Evolutionary conservation across 2,113 vertebrate species (phyloP).

Genomic region (Tympanuchus pallidicinctus): DNA sequence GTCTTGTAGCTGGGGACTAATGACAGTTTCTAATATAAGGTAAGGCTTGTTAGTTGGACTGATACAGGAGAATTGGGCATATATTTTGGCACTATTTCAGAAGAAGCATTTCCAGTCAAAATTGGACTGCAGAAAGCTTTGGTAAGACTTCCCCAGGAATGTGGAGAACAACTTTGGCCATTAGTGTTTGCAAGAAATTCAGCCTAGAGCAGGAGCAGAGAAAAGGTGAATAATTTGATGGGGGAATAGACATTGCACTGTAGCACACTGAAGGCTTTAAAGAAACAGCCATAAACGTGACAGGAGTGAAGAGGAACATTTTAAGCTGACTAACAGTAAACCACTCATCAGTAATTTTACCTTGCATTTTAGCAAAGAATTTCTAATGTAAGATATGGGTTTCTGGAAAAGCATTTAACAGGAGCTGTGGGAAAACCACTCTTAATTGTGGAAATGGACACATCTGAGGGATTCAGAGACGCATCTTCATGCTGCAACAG

Average conservation of each 20-base stretch:
- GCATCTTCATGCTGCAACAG: background rate
- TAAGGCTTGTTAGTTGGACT: background rate
- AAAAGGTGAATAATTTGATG: background rate
- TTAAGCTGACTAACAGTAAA: background rate
- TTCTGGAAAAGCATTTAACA: background rate
- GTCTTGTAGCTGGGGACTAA: conserved; percentile 37
- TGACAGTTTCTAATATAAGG: conserved; percentile 17
- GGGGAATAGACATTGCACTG: background rate
- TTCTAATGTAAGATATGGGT: background rate
- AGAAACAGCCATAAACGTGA: background rate
- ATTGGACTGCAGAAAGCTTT: background rate
- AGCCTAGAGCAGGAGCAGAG: background rate
- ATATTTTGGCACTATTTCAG: conserved; percentile 13
- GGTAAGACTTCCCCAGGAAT: background rate
- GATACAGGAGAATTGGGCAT: background rate
- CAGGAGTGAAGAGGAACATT: background rate
- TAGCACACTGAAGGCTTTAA: background rate
- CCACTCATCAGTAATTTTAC: background rate
- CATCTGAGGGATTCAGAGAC: background rate
- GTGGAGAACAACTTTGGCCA: background rate
- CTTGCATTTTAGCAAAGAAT: background rate
- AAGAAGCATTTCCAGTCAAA: background rate
- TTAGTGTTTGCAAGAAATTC: background rate
- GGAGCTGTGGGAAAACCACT: background rate
- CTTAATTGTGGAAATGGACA: background rate